Base-by-base conservation (phyloP, 2,113 vertebrate genomes). In the Strix aluco region DNA sequence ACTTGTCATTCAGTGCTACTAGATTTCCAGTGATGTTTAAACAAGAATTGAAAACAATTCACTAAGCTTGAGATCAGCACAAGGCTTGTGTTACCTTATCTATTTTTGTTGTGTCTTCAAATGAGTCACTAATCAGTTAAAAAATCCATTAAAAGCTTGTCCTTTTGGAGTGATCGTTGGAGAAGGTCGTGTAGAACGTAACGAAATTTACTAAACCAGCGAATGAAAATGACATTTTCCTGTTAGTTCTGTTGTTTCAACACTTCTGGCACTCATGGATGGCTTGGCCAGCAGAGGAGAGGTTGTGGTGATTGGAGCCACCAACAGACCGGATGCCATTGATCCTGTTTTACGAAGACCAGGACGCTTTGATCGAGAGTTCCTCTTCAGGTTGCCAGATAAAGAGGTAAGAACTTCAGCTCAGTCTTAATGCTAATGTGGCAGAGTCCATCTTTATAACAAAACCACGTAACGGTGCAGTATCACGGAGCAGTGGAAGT, bases 261-360 rank as follows among this genome's bases (percentile, higher is more conserved):
- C 99, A 1, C 97, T 99, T 70, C 95, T 99, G 95, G 99, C 99
- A 71, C 98, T 99, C 51, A 99, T 99, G 99, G 99, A 99, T 93
- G 99, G 99, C 63, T 97, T 99, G 85, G 99, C 99, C 87, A 98
- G 96, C 86, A 98, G 99, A 97, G 99, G 99, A 91, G 99, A 99
- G 96, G 98, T 99, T 42, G 99, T 99, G 46, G 99, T 99, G 16
- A 99, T 99, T 2, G 99, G 99, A 75, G 99, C 99, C 46, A 99
- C 99, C 73, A 99, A 99, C 97, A 98, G 99, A 55, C 96, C 99
- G 90, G 99, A 99, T 97, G 98, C 99, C 36, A 98, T 99, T 44
- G 99, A 99, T 93, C 99, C 99, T 26, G 99, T 99, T 38, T 98
- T 99, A 73, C 98, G 99, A 89, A 98, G 99, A 86, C 99, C 99